These are phyloP conservation scores for Pseudonaja textilis DNA, from an alignment of 2,113 vertebrate genomes.

Conservation along the genomic window DNA sequence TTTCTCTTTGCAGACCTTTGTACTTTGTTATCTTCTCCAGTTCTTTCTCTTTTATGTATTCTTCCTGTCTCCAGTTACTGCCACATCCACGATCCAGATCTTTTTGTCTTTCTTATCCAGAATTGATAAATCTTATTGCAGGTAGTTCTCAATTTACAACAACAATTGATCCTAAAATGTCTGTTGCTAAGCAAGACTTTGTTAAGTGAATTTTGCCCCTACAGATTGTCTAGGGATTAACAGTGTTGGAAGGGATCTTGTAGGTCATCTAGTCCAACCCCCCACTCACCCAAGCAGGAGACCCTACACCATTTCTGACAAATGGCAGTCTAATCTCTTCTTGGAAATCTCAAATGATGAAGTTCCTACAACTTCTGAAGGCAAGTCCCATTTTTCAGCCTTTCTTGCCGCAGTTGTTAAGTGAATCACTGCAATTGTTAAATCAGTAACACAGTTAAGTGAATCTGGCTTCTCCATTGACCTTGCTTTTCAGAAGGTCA, in stretches of 20 bases:
- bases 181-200: background rate
- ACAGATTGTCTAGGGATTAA: no score
- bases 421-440: background rate
- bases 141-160: background rate
- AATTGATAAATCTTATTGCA: background rate
- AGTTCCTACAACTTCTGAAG: no score
- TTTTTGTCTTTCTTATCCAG: background rate
- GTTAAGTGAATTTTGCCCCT: background rate
- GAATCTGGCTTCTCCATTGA: background rate
- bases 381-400: background rate
- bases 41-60: background rate
- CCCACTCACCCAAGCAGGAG: no score
- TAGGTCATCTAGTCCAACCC: no score
- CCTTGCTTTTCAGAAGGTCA: background rate
- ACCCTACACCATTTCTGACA: no score
- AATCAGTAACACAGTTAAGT: background rate
- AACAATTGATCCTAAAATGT: background rate
- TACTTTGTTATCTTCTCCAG: background rate
- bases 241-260: no score
- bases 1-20: background rate
- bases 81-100: background rate
- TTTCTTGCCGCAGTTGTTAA: background rate
- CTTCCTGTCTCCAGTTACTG: background rate
- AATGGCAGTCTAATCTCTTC: no score
- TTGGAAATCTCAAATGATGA: no score